Conservation (phyloP, 1,140 invertebrate species). For the Tribolium castaneum region DNA sequence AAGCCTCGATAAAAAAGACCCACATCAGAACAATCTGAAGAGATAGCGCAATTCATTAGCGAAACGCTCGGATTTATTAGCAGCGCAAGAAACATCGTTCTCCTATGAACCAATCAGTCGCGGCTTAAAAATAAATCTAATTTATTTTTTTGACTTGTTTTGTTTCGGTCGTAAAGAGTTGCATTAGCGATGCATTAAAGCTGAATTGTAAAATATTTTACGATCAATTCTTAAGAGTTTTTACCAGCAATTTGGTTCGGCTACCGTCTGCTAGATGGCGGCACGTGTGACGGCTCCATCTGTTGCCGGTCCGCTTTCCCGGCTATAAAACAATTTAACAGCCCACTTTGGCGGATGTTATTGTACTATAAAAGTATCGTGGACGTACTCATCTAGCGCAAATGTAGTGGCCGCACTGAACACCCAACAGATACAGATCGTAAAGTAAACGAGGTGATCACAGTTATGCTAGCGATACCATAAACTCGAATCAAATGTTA, state of each 20-base stretch:
- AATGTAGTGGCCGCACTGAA: constrained; percentile 55
- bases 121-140: constrained; percentile 34
- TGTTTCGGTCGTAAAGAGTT: constrained; percentile 22
- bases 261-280: constrained; percentile 43
- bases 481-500: constrained; percentile 52
- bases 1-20: constrained; percentile 53
- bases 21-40: constrained; percentile 51
- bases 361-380: constrained; percentile 59
- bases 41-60: constrained; percentile 53
- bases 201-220: constrained; percentile 30
- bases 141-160: constrained; percentile 29
- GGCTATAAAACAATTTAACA: constrained; percentile 60
- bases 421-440: constrained; percentile 52
- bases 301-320: constrained; percentile 31
- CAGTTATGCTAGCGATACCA: constrained; percentile 50
- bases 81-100: constrained; percentile 31
- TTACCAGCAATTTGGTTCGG: constrained; percentile 3
- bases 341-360: constrained; percentile 59
- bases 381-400: constrained; percentile 56
- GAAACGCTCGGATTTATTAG: constrained; percentile 46
- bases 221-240: constrained; percentile 29
- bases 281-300: constrained; percentile 24
- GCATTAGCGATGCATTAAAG: constrained; percentile 32
- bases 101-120: constrained; percentile 37
- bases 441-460: constrained; percentile 57